Conservation (phyloP, 2,888 invertebrate species). For the Rhorus exstirpatorius region DNA sequence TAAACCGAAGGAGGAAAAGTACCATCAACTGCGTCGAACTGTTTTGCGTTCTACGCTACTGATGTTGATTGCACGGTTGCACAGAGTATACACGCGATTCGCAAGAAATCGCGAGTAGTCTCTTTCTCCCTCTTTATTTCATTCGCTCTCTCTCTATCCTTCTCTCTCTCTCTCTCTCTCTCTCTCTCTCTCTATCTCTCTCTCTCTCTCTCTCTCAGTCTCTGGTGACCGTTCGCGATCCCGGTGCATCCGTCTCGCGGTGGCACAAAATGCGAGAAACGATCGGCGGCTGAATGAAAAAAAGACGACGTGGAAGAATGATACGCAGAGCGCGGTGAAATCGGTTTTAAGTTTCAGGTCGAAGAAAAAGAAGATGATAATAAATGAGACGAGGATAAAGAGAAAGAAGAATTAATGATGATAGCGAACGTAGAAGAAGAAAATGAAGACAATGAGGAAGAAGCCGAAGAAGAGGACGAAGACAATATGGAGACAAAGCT, state of each 20-base stretch:
- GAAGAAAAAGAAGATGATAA: conserved; percentile 5
- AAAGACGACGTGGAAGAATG: conserved; percentile 4
- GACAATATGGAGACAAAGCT: neutral
- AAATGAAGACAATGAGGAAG: conserved; percentile 1
- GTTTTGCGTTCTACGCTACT: conserved; percentile 37
- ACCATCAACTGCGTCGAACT: conserved; percentile 33
- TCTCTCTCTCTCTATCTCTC: neutral
- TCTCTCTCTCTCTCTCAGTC: conserved; percentile 10
- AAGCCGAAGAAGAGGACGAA: conserved; percentile 5
- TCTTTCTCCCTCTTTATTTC: conserved; percentile 3
- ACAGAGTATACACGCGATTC: conserved; percentile 48
- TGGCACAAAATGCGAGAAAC: conserved; percentile 19
- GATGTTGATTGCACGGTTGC: conserved; percentile 45
- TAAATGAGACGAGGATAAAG: conserved; percentile 42
- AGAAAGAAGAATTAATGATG: conserved; percentile 36
- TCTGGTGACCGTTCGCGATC: conserved; percentile 65
- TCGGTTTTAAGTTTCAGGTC: conserved; percentile 21
- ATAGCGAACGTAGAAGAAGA: neutral
- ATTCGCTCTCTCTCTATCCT: neutral
- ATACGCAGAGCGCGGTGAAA: conserved; percentile 10
- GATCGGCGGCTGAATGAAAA: conserved; percentile 46
- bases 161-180: conserved; percentile 12
- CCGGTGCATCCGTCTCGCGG: conserved; percentile 58
- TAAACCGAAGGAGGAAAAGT: conserved; percentile 33
- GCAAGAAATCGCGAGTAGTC: conserved; percentile 61